Evolutionary conservation across 2,888 invertebrate genomes (phyloP).

Genomic region (Apantesis nais): DNA sequence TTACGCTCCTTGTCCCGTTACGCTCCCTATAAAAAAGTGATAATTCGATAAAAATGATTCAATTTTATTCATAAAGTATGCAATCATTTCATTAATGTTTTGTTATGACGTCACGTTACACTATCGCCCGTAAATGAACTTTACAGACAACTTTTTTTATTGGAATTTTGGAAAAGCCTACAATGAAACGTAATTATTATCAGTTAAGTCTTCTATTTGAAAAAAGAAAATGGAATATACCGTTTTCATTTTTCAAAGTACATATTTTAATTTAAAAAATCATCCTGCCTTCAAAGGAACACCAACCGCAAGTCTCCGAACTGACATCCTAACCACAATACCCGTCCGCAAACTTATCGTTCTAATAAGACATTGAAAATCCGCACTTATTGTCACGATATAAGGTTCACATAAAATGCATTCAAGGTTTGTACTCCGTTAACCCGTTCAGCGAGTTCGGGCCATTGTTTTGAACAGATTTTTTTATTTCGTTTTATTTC

Average conservation of each 20-base stretch:
- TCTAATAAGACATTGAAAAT: constrained; percentile 20
- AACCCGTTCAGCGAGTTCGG: constrained; percentile 48
- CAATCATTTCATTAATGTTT: too few species aligned
- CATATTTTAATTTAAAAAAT: constrained; percentile 33
- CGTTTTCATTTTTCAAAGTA: constrained; percentile 20
- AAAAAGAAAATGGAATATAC: not conserved
- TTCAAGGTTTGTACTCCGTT: constrained; percentile 24
- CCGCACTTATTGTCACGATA: constrained; percentile 14
- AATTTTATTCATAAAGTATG: too few species aligned
- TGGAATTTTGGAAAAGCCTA: too few species aligned
- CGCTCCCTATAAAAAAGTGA: too few species aligned
- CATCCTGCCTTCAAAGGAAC: constrained; percentile 35
- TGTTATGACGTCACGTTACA: too few species aligned
- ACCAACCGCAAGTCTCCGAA: constrained; percentile 41
- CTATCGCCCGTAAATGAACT: too few species aligned
- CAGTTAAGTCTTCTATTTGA: too few species aligned
- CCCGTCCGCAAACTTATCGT: constrained; percentile 33
- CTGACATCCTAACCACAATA: constrained; percentile 43
- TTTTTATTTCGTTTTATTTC: constrained; percentile 51
- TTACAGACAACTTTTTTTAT: too few species aligned
- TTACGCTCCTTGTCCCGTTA: too few species aligned
- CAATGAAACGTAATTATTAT: too few species aligned
- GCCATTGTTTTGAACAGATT: constrained; percentile 50
- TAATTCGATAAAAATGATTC: too few species aligned
- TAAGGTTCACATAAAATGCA: constrained; percentile 26